Evolutionary conservation across 2,113 vertebrate genomes (phyloP), one percentile per base, ranked within the genome.

Genomic region (Macroglossus sobrinus): DNA sequence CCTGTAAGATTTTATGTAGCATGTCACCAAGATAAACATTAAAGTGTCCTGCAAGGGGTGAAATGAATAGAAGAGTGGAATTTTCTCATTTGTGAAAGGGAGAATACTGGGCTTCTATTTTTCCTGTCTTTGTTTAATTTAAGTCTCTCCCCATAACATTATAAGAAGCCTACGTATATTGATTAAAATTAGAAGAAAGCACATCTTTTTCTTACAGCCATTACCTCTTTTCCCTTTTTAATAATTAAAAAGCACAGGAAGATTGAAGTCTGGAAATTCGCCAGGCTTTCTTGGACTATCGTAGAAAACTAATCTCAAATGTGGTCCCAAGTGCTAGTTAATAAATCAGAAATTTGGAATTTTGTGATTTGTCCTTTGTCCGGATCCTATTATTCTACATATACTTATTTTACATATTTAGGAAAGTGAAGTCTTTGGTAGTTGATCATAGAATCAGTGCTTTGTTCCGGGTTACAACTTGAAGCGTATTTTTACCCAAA

Each of bases 131-230:
- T 78, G 30, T 63, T 91, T 89, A 45, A 47, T 82, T 78, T 57
- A 64, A 71, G 19, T 66, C 40, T 93, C 21, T 72, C 2, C 14
- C 45, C n/a, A 6, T n/a, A 87, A 63, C 57, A 9, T 81, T 64
- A 11, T 55, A 80, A 74, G 64, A 84, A 61, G 28, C 43, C 84
- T 78, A 78, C 15, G 66, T 97, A 78, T n/a, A 69, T 75, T 95
- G 76, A 33, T 93, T 82, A 79, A 95, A 94, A 61, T 75, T 26
- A 88, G 57, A 95, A 84, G 40, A 89, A 76, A 79, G n/a, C 74
- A 22, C 6, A 4, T 24, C 1, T 84, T 93, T 90, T 90, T 88
- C 43, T 88, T 72, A 61, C 0, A 95, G 59, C 35, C 22, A 28
- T 80, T 33, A 16, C 13, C 35, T 12, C 14, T 45, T 11, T 12